These are phyloP conservation scores for Bovichtus variegatus DNA, from an alignment of 2,797 vertebrate genomes.

Conservation along the genomic window DNA sequence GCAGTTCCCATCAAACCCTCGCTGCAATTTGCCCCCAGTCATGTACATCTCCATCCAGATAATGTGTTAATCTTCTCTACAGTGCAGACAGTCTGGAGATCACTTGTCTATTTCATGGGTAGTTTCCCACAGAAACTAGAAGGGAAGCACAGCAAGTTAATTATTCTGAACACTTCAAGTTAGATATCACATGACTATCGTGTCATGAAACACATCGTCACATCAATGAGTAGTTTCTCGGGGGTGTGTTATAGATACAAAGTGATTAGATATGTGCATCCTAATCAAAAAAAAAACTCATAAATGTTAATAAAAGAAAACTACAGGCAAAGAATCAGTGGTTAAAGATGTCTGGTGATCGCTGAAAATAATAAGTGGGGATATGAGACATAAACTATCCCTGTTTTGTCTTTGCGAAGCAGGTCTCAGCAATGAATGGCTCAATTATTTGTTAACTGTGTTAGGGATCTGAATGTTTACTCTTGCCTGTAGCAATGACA, in stretches of 20 bases:
- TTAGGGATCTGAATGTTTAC: background rate
- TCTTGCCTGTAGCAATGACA: background rate
- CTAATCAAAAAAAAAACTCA: background rate
- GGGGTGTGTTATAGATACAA: background rate
- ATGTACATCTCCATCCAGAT: constrained; percentile 72
- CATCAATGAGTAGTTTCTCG: background rate
- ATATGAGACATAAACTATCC: background rate
- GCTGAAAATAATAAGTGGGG: background rate
- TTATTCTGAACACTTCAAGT: constrained; percentile 53
- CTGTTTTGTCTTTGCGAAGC: background rate
- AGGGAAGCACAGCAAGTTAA: constrained; percentile 49
- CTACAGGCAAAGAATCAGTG: background rate
- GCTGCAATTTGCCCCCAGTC: constrained; percentile 60
- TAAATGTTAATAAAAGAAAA: background rate
- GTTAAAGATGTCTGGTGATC: background rate
- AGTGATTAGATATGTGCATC: background rate
- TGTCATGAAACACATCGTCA: constrained; percentile 15
- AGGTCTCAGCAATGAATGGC: background rate
- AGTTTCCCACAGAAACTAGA: constrained; percentile 68
- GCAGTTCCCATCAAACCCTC: constrained; percentile 66
- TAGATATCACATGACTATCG: constrained; percentile 12
- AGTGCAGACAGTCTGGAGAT: constrained; percentile 58
- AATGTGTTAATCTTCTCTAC: constrained; percentile 74
- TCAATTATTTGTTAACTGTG: background rate
- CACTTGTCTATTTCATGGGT: constrained; percentile 77